Conservation (phyloP, 35 echinoderm and acorn worm species). For the Hemicentrotus pulcherrimus region DNA sequence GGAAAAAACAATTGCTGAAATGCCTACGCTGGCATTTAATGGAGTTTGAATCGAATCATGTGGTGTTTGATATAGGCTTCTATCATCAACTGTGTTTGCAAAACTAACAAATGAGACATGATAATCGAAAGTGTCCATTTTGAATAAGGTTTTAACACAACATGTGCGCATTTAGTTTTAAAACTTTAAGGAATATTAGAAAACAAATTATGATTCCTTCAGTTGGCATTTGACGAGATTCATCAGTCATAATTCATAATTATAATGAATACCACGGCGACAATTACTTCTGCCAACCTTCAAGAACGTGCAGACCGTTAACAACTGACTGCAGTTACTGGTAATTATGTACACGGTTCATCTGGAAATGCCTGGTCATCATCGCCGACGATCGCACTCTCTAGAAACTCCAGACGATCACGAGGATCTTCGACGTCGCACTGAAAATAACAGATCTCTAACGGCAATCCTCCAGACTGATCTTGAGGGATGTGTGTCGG, state of each 20-base stretch:
- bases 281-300: not conserved
- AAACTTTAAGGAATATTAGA: too few species aligned
- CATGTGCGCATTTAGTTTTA: too few species aligned
- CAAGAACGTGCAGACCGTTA: not conserved
- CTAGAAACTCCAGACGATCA: constrained; percentile 66
- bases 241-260: too few species aligned
- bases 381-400: constrained; percentile 50
- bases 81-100: not conserved
- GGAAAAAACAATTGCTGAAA: not conserved
- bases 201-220: too few species aligned
- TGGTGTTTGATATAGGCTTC: not conserved
- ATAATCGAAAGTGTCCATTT: not conserved
- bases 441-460: constrained; percentile 60
- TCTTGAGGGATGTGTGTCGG: not conserved
- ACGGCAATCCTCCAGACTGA: not conserved
- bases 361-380: constrained; percentile 63
- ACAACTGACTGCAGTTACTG: not conserved
- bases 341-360: constrained; percentile 23
- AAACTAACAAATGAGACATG: not conserved
- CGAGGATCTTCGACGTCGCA: constrained; percentile 59
- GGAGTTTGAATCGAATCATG: not conserved
- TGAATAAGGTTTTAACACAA: too few species aligned
- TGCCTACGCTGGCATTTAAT: not conserved
- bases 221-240: too few species aligned
- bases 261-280: not conserved